These are phyloP conservation scores for Aproaerema taeniolella DNA, from an alignment of 2,888 invertebrate genomes.

Conservation along the genomic window DNA sequence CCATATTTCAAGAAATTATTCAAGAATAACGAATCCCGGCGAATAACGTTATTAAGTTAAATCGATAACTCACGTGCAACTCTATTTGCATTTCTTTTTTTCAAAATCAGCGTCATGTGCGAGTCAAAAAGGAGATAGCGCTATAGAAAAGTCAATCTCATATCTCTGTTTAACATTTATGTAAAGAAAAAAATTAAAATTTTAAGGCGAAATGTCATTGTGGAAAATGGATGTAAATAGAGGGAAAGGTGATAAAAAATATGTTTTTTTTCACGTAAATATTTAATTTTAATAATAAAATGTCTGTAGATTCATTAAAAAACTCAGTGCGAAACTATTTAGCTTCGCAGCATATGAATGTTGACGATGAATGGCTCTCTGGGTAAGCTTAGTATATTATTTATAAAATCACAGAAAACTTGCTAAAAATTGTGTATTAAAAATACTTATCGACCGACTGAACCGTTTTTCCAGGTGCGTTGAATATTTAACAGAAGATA, in stretches of 20 bases:
- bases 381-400: constrained; percentile 38
- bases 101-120: too few species aligned
- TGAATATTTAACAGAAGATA: constrained; percentile 69
- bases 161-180: too few species aligned
- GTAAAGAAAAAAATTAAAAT: too few species aligned
- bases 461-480: too few species aligned
- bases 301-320: constrained; percentile 27
- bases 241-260: constrained; percentile 4
- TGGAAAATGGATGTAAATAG: constrained; percentile 5
- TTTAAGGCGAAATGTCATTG: not conserved
- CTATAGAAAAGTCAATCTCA: too few species aligned
- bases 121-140: too few species aligned
- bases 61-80: not conserved
- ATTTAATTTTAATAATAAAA: constrained; percentile 15
- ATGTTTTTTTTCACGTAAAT: not conserved
- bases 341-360: constrained; percentile 47
- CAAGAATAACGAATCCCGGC: not conserved
- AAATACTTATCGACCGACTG: too few species aligned
- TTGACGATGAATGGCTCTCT: constrained; percentile 58
- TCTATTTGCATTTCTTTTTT: not conserved
- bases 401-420: too few species aligned
- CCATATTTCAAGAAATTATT: not conserved
- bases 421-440: too few species aligned
- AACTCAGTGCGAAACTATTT: constrained; percentile 47
- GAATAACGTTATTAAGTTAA: constrained; percentile 1